Conservation (phyloP, 2,888 invertebrate species). For the Tortricodes alternella region DNA sequence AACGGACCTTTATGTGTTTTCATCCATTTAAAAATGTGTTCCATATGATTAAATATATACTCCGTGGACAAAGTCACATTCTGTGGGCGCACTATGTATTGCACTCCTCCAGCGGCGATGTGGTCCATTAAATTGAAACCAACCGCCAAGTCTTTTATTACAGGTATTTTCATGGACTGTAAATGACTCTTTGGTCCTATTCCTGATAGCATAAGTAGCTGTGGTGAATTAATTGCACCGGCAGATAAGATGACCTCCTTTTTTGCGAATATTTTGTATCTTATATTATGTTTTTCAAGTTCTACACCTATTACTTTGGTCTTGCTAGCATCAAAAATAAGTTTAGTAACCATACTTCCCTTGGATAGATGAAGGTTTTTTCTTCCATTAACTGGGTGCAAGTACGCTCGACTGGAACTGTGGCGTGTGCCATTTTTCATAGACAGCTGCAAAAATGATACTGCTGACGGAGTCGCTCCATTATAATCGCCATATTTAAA, state of each 20-base stretch:
- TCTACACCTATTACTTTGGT: constrained; percentile 84
- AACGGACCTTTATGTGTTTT: constrained; percentile 78
- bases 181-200: constrained; percentile 86
- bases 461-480: constrained; percentile 84
- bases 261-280: constrained; percentile 81
- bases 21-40: constrained; percentile 80
- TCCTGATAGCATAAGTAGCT: constrained; percentile 91
- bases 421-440: constrained; percentile 86
- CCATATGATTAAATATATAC: constrained; percentile 65
- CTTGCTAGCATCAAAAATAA: constrained; percentile 80
- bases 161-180: constrained; percentile 77
- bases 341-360: constrained; percentile 81
- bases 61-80: constrained; percentile 57
- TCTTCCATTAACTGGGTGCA: constrained; percentile 82
- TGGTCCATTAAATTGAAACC: constrained; percentile 89
- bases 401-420: constrained; percentile 86
- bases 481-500: constrained; percentile 84
- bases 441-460: constrained; percentile 84
- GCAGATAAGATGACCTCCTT: constrained; percentile 90
- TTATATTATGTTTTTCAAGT: constrained; percentile 76
- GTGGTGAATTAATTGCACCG: constrained; percentile 90
- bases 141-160: constrained; percentile 83
- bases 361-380: constrained; percentile 85
- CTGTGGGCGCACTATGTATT: constrained; percentile 77
- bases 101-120: constrained; percentile 84